Base-by-base conservation (phyloP, 2,113 vertebrate genomes). In the Takifugu flavidus region DNA sequence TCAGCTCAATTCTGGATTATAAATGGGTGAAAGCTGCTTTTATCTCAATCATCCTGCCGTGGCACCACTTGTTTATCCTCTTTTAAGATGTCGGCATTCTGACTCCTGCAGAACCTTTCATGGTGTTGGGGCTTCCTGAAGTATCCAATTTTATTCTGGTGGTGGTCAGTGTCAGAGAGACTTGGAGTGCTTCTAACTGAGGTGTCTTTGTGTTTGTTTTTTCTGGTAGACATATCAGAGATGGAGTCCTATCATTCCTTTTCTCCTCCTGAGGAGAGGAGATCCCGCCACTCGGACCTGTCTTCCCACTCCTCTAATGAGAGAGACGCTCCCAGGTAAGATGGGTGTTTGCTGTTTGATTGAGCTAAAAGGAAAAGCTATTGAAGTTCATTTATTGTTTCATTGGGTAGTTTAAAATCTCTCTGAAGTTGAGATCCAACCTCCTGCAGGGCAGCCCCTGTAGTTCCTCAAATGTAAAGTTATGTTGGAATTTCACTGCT, bases 201-300 rank as follows among this genome's bases (percentile, higher is more conserved):
- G 34, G 5, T 58, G 46, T 68, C 15, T 31, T 39, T 57, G 25
- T 63, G 25, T 58, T 42, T 67, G 20, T 57, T 43, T 64, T 47
- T 13, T 63, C 42, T 42, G 72, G 59, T 78, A 96, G 95, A 96
- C 80, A 90, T 97, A 74, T 98, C 95, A 4, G 96, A 98, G 88
- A 93, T 96, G 85, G 96, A 96, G 76, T 98, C 96, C 13, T 94
- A 93, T 76, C 92, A 91, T 53, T 97, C 95, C 13, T 93, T 92
- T 77, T 97, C 95, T 4, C 93, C 93, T 56, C 92, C 92, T 56
- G 95, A 95, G 51, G 94, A 94, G 34, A 88, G 89, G 60, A 89
- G 81, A 70, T 91, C 92, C 25, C 93, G 89, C 34, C 92, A 91
- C 82, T 96, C 95, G 1, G 95, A 98, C 83, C 78, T 91, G 31